Conservation (phyloP, 2,888 invertebrate genomes). For the Oxystoma pomonae region DNA sequence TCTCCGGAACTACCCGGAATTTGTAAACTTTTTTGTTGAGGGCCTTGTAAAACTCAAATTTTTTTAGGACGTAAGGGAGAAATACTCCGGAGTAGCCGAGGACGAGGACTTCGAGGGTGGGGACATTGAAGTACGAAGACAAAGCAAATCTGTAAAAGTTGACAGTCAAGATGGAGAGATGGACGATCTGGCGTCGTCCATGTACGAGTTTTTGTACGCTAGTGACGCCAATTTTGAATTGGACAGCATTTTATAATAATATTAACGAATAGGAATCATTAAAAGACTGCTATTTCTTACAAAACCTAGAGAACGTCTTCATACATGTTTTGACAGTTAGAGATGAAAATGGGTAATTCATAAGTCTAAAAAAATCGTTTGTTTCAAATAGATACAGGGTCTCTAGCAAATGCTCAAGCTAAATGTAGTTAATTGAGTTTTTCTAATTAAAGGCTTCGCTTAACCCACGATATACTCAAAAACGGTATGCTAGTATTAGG, state of each 20-base stretch:
- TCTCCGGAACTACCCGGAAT: too few relatives aligned
- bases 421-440: too few relatives aligned
- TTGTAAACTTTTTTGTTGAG: too few relatives aligned
- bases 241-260: conserved; percentile 46
- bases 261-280: conserved; percentile 2
- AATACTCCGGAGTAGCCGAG: conserved; percentile 50
- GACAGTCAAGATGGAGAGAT: conserved; percentile 47
- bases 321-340: too few relatives aligned
- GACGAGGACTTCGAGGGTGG: conserved; percentile 55
- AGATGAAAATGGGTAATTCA: too few relatives aligned
- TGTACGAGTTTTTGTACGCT: conserved; percentile 62
- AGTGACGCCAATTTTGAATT: conserved; percentile 54
- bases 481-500: too few relatives aligned
- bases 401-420: too few relatives aligned
- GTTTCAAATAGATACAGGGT: too few relatives aligned
- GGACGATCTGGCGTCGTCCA: conserved; percentile 56
- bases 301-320: too few relatives aligned
- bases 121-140: conserved; percentile 49
- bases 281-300: neutral
- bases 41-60: neutral
- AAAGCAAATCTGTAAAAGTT: conserved; percentile 52
- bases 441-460: too few relatives aligned
- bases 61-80: conserved; percentile 56
- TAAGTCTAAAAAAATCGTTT: too few relatives aligned
- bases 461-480: too few relatives aligned